A percentile compares a stretch with the other conserved stretches of the same genome.
phyloP scores from a whole-genome alignment of 2,113 vertebrate species.

The Asarcornis scutulata region DNA sequence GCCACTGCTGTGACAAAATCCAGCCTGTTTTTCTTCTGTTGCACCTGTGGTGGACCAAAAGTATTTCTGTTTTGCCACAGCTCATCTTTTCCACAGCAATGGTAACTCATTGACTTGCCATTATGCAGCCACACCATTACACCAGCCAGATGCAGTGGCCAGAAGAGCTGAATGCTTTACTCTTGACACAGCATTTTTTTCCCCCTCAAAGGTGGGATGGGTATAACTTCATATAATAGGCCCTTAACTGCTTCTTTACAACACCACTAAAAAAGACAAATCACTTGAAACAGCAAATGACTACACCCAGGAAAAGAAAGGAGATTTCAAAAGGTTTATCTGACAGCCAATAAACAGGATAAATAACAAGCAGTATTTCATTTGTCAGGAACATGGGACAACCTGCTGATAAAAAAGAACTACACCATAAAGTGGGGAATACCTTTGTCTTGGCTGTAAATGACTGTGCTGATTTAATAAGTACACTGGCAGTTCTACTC shows the following conservation, averaged over 20 bases:
- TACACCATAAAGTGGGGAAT: conserved; percentile 37
- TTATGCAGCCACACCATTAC: neutral
- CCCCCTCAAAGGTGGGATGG: neutral
- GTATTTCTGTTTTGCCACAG: neutral
- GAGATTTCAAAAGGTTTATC: conserved; percentile 54
- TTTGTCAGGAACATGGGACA: conserved; percentile 38
- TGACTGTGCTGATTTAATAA: conserved; percentile 49
- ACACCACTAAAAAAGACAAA: conserved; percentile 58
- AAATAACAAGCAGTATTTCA: conserved; percentile 57
- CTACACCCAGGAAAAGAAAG: conserved; percentile 10
- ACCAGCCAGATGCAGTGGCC: neutral
- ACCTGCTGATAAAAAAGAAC: conserved; percentile 52
- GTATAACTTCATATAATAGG: conserved; percentile 28
- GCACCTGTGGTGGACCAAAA: neutral
- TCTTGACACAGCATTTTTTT: neutral
- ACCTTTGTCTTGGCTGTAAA: conserved; percentile 52
- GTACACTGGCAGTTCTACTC: neutral
- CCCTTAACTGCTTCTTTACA: conserved; percentile 44
- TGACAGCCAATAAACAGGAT: conserved; percentile 56
- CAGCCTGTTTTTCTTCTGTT: neutral
- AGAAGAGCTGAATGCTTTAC: neutral
- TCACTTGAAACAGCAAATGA: conserved; percentile 3
- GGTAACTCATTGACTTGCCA: neutral
- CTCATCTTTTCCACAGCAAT: neutral
- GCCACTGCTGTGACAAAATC: neutral